Conservation (phyloP, 1,140 invertebrate genomes). For the Penaeus indicus region DNA sequence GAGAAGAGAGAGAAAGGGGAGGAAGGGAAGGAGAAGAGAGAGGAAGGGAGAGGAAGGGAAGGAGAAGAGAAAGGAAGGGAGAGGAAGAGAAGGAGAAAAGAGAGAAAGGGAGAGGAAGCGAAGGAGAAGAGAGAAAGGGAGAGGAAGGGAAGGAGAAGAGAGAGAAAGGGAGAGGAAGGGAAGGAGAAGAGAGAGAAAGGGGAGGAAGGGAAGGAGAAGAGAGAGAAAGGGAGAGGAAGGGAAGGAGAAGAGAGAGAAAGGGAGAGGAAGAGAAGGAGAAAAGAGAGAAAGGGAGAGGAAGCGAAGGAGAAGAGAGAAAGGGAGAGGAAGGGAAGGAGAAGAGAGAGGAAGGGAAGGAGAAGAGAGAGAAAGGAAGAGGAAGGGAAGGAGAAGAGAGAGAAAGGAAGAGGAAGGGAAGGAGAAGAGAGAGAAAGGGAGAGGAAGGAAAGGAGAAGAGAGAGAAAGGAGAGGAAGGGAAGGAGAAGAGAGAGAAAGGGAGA, state of each 20-base stretch:
- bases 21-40: neutral
- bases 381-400: neutral
- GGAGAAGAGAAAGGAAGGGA: neutral
- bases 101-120: too few species aligned
- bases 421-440: constrained; percentile 12
- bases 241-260: neutral
- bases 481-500: too few species aligned
- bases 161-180: neutral
- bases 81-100: too few species aligned
- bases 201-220: neutral
- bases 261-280: constrained; percentile 3
- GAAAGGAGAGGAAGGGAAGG: too few species aligned
- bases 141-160: neutral
- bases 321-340: neutral
- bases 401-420: neutral
- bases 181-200: neutral
- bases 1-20: neutral
- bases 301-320: neutral
- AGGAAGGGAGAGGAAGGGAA: neutral
- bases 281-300: neutral
- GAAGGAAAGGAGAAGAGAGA: neutral
- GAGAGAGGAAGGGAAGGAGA: neutral
- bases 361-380: neutral
- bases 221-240: neutral
- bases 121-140: too few species aligned